Base-by-base conservation (phyloP, 2,113 vertebrate genomes). In the Gila orcuttii region DNA sequence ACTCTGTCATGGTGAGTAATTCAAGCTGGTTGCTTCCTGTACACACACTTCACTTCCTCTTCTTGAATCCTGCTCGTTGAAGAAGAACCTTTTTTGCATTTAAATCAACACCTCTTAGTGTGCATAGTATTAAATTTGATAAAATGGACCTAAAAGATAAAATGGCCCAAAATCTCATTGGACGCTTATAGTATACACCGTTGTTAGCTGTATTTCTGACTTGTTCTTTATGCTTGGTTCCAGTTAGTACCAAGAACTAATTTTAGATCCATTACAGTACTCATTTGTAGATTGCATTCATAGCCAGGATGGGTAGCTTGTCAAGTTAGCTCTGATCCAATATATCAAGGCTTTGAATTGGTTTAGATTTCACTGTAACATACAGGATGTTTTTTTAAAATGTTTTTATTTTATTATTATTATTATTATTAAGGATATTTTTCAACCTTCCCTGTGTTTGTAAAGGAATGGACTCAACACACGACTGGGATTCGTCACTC, bases 381-480 rank as follows among this genome's bases (percentile, higher is more conserved):
- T 31, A 19, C 11, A 66, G 36, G n/a, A 31, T 81, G 39, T 19
- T 23, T 21, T 21, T 33, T 6, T 17, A 19, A 0, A 1, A 0
- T 4, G 1, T 10, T 13, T 50, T 15, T 15, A 3, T 25, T 23
- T 4, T 9, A 0, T 6, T 57, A 2, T 19, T 57, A 50, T 13
- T 4, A 23, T 71, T 42, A 13, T 15, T 5, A 6, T 73, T 42
- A 59, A 60, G 33, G 1, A 0, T 57, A 57, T 68, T 28, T 52
- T 82, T 0, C 0, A 31, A 7, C 88, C 85, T 87, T 87, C 93
- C 88, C 87, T 89, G 75, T 92, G 92, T 94, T 89, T 92, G 85
- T 94, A 87, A 90, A 99, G 98, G 96, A 98, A 94, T 99, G 98
- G 98, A 97, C 94, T 91, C 97, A 97, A 74, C 98, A 99, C 93